Percentiles rank a stretch among this genome's conserved stretches.
phyloP scores from a whole-genome alignment of 1,140 invertebrate genomes.

The Trypoxylus dichotomus region DNA sequence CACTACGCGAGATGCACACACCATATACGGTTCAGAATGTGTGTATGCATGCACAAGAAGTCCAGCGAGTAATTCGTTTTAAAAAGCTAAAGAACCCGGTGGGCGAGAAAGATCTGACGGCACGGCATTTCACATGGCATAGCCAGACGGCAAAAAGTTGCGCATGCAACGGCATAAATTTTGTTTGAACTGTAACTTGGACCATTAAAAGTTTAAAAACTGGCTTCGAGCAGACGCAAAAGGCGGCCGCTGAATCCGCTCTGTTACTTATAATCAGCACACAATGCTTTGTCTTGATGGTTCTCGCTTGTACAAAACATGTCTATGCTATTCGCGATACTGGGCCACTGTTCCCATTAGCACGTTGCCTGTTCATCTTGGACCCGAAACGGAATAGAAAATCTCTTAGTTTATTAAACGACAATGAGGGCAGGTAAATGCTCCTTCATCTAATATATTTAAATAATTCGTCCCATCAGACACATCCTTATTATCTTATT shows the following conservation, averaged over 20 bases:
- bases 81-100: not conserved
- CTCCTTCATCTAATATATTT: not conserved
- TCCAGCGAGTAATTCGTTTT: not conserved
- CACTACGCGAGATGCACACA: not conserved
- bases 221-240: conserved; percentile 44
- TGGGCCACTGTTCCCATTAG: conserved; percentile 26
- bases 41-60: not conserved
- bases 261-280: conserved; percentile 35
- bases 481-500: too few species aligned
- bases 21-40: not conserved
- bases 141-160: conserved; percentile 49
- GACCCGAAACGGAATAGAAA: conserved; percentile 37
- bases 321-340: conserved; percentile 36
- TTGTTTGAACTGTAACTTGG: conserved; percentile 49
- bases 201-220: conserved; percentile 51
- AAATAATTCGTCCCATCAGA: not conserved
- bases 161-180: conserved; percentile 47
- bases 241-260: conserved; percentile 34
- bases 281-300: conserved; percentile 37
- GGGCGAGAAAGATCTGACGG: conserved; percentile 32
- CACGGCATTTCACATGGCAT: conserved; percentile 37
- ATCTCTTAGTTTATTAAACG: not conserved
- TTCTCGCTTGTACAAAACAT: conserved; percentile 36
- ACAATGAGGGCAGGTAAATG: conserved; percentile 33
- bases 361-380: not conserved